Evolutionary conservation across 2,113 vertebrate genomes (phyloP).

Genomic region (Eublepharis macularius): DNA sequence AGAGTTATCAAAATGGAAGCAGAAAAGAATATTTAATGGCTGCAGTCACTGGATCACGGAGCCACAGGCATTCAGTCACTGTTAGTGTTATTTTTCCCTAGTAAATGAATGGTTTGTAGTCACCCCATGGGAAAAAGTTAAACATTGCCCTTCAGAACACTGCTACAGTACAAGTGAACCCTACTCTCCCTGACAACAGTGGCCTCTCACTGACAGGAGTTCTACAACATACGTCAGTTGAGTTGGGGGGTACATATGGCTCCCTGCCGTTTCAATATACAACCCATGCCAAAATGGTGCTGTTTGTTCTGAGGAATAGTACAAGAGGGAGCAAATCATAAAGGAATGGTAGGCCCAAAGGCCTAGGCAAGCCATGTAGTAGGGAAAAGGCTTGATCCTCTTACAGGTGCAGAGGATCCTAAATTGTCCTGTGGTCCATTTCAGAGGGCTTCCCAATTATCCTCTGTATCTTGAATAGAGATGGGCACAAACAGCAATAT

Average conservation of each 20-base stretch:
- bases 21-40: neutral
- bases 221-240: neutral
- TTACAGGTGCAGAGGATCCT: too few relatives aligned
- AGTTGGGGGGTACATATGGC: neutral
- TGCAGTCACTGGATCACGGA: neutral
- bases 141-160: neutral
- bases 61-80: too few relatives aligned
- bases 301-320: neutral
- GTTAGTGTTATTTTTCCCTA: neutral
- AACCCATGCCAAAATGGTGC: neutral
- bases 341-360: neutral
- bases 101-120: neutral
- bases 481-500: too few relatives aligned
- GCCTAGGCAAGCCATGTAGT: neutral
- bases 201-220: neutral
- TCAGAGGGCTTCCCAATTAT: neutral
- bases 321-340: neutral
- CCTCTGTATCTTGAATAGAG: neutral
- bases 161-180: neutral
- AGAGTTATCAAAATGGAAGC: neutral
- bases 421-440: neutral
- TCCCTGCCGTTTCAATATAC: neutral
- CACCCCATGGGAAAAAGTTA: neutral
- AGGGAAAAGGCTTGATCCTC: neutral
- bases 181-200: neutral